A percentile compares a stretch with the other conserved stretches of the same genome.
phyloP scores from a whole-genome alignment of 2,113 vertebrate species.

The Laticauda laticaudata region DNA sequence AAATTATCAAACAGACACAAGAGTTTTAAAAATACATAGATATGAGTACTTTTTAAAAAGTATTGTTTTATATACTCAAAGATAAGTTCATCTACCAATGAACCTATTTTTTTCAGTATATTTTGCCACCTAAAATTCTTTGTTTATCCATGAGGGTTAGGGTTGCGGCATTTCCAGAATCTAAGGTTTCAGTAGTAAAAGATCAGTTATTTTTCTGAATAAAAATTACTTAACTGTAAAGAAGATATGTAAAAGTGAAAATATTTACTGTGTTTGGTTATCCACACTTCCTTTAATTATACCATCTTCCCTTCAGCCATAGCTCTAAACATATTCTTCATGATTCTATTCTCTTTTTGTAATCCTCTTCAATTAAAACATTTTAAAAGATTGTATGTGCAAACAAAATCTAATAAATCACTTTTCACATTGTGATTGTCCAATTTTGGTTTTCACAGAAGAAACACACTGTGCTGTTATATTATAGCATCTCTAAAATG shows the following conservation, averaged over 20 bases:
- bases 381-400: constrained; percentile 7
- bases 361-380: constrained; percentile 31
- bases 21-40: neutral
- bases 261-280: neutral
- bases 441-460: constrained; percentile 42
- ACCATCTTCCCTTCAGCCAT: neutral
- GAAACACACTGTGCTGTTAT: constrained; percentile 28
- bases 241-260: neutral
- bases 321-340: constrained; percentile 14
- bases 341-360: constrained; percentile 12
- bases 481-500: constrained; percentile 44
- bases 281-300: neutral
- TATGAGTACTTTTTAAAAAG: neutral
- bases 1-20: neutral
- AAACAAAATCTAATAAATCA: constrained; percentile 49
- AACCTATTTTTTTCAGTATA: neutral
- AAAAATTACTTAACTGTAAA: neutral
- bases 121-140: neutral
- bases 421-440: constrained; percentile 46
- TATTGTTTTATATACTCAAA: neutral
- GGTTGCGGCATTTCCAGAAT: neutral
- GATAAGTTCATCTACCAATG: neutral
- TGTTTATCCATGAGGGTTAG: neutral
- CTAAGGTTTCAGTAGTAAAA: neutral
- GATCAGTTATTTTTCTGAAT: neutral